Conservation (phyloP, 2,113 vertebrate species). For the Macrotus californicus region DNA sequence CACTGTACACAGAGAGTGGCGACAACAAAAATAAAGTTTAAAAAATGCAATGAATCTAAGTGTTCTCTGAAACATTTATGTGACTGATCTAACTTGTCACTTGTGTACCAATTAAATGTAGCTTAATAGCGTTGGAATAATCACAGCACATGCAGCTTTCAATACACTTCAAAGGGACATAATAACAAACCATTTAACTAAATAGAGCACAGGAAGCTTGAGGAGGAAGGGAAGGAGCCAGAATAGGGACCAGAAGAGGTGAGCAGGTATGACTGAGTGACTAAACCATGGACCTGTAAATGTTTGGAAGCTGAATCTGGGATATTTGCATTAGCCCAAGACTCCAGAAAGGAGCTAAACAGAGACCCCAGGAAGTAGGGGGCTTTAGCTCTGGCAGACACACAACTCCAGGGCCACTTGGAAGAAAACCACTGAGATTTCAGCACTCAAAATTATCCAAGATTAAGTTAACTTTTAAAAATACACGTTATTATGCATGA, state of each 20-base stretch:
- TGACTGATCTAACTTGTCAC: conserved; percentile 28
- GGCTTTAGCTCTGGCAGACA: neutral
- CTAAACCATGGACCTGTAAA: neutral
- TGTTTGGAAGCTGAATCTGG: neutral
- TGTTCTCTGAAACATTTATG: conserved; percentile 17
- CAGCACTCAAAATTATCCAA: neutral
- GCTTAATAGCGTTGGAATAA: conserved; percentile 6
- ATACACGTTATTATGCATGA: neutral
- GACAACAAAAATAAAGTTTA: neutral
- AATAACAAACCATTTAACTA: neutral
- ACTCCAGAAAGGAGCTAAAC: neutral
- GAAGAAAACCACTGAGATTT: neutral
- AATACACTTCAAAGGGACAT: neutral
- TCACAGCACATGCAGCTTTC: conserved; percentile 28
- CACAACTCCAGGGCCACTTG: neutral
- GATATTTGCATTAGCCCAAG: neutral
- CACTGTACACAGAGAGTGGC: neutral
- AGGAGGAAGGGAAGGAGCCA: neutral
- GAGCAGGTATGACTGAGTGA: neutral
- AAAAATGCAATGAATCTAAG: conserved; percentile 2
- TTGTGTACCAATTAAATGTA: conserved; percentile 40
- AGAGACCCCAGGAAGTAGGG: neutral
- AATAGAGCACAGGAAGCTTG: neutral
- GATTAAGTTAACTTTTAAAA: neutral
- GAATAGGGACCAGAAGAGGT: neutral